These are phyloP conservation scores for Trichopria drosophilae DNA, from an alignment of 2,888 invertebrate species.

Conservation along the genomic window DNA sequence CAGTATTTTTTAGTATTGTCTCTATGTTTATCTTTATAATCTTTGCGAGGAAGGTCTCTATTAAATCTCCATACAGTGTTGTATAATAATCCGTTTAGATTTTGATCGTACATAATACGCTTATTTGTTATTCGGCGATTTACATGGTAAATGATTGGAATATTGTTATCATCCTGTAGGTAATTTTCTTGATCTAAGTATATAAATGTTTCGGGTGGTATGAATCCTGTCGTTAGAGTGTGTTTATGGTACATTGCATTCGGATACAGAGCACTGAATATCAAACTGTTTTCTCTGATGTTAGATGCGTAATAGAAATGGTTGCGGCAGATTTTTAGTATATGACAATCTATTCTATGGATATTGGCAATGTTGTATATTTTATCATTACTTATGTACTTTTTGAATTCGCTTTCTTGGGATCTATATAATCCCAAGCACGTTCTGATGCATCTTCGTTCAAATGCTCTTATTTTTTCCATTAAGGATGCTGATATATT, in stretches of 20 bases:
- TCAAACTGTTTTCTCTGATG: not conserved
- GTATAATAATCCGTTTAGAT: too few species aligned
- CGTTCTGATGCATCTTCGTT: conserved; percentile 3
- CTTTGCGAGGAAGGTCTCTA: too few species aligned
- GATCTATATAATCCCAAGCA: not conserved
- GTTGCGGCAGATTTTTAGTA: conserved; percentile 15
- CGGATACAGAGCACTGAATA: not conserved
- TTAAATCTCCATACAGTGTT: too few species aligned
- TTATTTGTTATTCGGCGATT: not conserved
- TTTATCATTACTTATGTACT: conserved; percentile 9
- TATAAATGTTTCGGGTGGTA: conserved; percentile 5
- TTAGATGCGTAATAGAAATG: not conserved
- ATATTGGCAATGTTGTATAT: conserved; percentile 23
- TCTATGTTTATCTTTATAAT: conserved; percentile 6
- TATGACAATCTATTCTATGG: conserved; percentile 15
- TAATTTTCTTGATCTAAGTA: conserved; percentile 1
- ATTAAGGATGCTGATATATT: conserved; percentile 19
- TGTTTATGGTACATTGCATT: not conserved
- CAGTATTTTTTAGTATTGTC: conserved; percentile 2
- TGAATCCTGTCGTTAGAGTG: not conserved
- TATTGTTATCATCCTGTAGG: not conserved
- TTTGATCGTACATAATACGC: not conserved
- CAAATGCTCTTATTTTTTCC: conserved; percentile 8
- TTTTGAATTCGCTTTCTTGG: not conserved
- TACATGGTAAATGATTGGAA: not conserved